These are phyloP conservation scores for Sylvia borin DNA, from an alignment of 2,797 vertebrate species.

Conservation along the genomic window DNA sequence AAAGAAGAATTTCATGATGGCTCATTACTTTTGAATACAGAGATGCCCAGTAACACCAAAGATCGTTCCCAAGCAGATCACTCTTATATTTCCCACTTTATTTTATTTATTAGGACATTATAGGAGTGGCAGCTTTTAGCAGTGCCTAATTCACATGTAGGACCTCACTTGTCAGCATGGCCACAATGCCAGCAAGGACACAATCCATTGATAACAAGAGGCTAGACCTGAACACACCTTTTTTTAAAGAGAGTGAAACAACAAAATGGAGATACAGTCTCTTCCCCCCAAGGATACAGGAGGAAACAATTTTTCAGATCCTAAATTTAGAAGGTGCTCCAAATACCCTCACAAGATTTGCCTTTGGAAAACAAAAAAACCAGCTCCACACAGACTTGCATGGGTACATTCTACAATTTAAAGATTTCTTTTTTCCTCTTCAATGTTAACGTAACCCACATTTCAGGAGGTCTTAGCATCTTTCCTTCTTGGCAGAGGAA, in stretches of 20 bases:
- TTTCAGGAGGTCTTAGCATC: not conserved
- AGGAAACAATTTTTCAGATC: not conserved
- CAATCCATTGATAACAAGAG: not conserved
- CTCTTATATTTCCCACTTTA: not conserved
- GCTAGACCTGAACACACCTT: not conserved
- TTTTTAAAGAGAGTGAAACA: not conserved
- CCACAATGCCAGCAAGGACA: not conserved
- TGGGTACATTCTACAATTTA: not conserved
- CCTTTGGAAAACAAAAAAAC: not conserved
- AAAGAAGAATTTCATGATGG: not conserved
- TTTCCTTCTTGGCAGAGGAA: not conserved
- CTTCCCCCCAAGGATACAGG: not conserved
- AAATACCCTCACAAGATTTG: not conserved
- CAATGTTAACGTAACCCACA: not conserved
- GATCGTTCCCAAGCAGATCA: not conserved
- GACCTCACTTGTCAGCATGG: not conserved
- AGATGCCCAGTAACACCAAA: not conserved
- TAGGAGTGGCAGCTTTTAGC: not conserved
- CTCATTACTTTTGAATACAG: not conserved
- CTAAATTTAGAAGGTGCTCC: not conserved
- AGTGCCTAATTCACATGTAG: not conserved
- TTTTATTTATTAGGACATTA: not conserved
- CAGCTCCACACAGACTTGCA: not conserved
- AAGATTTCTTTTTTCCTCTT: not conserved
- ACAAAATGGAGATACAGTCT: not conserved